Conservation (phyloP, 2,888 invertebrate species). For the Lamellibrachia satsuma region DNA sequence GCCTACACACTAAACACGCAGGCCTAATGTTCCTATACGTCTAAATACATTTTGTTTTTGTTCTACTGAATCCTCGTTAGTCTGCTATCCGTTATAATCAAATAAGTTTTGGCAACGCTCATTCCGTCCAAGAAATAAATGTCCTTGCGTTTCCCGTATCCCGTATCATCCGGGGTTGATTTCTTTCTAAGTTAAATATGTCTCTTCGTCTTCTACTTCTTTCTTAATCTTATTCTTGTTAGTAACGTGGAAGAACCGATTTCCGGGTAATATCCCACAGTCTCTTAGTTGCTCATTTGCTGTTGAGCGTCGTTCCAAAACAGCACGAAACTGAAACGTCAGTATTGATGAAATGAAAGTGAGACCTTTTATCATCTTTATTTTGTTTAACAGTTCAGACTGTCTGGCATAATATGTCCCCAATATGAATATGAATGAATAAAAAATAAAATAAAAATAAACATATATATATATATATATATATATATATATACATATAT, state of each 20-base stretch:
- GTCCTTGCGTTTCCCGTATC: neutral
- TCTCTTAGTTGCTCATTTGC: neutral
- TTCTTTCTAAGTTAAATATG: neutral
- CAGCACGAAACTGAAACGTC: neutral
- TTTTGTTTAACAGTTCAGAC: neutral
- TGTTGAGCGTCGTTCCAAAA: neutral
- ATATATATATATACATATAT: too few relatives aligned
- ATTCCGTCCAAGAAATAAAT: neutral
- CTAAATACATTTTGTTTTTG: too few relatives aligned
- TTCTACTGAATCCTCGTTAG: too few relatives aligned
- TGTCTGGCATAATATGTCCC: too few relatives aligned
- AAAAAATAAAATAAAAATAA: neutral
- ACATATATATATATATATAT: too few relatives aligned
- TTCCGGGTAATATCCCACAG: too few relatives aligned
- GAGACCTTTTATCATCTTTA: neutral
- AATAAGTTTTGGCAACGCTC: neutral
- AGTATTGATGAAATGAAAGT: neutral
- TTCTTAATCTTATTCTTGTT: too few relatives aligned
- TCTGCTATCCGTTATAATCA: too few relatives aligned
- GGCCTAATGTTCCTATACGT: too few relatives aligned
- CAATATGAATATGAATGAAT: neutral
- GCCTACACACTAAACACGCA: too few relatives aligned
- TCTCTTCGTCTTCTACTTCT: too few relatives aligned
- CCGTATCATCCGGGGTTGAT: neutral
- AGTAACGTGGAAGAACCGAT: too few relatives aligned